Evolutionary conservation across 2,113 vertebrate genomes (phyloP).

Genomic region (Bostrychus sinensis): DNA sequence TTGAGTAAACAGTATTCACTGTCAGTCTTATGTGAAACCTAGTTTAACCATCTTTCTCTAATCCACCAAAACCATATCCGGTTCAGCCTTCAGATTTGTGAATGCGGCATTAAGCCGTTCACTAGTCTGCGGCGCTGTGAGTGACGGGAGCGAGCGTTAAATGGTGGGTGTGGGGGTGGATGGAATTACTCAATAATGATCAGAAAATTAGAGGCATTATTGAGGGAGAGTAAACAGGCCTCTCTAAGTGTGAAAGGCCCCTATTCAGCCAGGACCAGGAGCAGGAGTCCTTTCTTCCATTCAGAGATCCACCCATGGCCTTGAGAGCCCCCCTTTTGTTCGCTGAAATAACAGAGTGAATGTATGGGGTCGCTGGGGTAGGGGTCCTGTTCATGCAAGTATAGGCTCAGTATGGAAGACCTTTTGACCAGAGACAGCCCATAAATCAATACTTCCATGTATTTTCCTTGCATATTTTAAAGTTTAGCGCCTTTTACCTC

Average conservation of each 20-base stretch:
- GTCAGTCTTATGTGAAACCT: too few relatives aligned
- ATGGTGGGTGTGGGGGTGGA: conserved; percentile 61
- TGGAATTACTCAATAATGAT: conserved; percentile 83
- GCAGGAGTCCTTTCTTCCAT: conserved; percentile 77
- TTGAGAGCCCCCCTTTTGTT: conserved; percentile 79
- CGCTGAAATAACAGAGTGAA: conserved; percentile 73
- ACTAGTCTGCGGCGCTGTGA: conserved; percentile 29
- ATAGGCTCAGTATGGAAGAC: conserved; percentile 31
- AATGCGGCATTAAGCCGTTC: conserved; percentile 8
- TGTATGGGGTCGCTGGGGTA: conserved; percentile 54
- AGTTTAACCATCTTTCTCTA: neutral
- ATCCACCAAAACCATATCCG: neutral
- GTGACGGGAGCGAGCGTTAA: conserved; percentile 58
- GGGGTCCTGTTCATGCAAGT: conserved; percentile 44
- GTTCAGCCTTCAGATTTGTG: neutral
- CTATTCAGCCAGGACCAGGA: conserved; percentile 78
- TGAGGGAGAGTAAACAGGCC: conserved; percentile 83
- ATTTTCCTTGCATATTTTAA: neutral
- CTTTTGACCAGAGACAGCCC: conserved; percentile 30
- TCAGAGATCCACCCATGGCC: conserved; percentile 77
- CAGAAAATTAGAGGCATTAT: conserved; percentile 83
- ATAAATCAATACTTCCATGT: conserved; percentile 18
- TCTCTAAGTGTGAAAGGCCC: conserved; percentile 78
- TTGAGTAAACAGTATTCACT: too few relatives aligned
- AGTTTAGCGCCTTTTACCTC: neutral